Percentiles rank a stretch among this genome's conserved stretches.
Conservation (phyloP, 2,888 invertebrate species). For the Dolichopus griseipennis region DNA sequence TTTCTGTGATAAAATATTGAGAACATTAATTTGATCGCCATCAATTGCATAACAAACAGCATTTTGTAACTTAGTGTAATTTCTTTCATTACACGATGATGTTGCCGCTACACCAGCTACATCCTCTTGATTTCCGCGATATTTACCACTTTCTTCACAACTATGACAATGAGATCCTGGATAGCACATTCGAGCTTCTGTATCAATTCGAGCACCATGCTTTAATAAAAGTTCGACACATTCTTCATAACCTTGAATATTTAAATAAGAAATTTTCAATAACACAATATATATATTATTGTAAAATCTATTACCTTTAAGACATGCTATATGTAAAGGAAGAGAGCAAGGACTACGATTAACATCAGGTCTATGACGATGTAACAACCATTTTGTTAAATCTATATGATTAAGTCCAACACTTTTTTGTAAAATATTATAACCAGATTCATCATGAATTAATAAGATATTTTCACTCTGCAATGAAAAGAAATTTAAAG, state of each 20-base stretch:
- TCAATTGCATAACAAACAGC: constrained; percentile 64
- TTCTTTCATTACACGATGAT: constrained; percentile 40
- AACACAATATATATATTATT: too few species aligned
- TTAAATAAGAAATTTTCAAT: neutral
- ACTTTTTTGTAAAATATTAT: constrained; percentile 64
- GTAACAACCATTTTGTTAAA: constrained; percentile 57
- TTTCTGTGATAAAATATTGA: constrained; percentile 57
- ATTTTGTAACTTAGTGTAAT: constrained; percentile 53
- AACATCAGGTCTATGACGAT: constrained; percentile 54
- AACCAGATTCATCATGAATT: constrained; percentile 58
- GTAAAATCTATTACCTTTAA: constrained; percentile 38
- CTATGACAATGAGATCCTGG: constrained; percentile 62
- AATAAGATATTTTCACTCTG: constrained; percentile 60
- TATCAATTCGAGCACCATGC: constrained; percentile 61
- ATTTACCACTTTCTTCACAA: constrained; percentile 60
- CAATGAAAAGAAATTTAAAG: constrained; percentile 12
- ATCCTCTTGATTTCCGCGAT: constrained; percentile 47
- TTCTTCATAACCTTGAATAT: constrained; percentile 51
- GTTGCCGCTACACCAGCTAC: constrained; percentile 38
- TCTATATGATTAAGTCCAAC: constrained; percentile 63
- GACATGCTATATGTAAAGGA: constrained; percentile 65
- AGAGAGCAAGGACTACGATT: constrained; percentile 65
- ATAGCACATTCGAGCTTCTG: constrained; percentile 66
- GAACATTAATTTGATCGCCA: constrained; percentile 60
- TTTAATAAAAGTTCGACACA: constrained; percentile 59